Evolutionary conservation across 2,797 vertebrate genomes (phyloP).

Genomic region (Malurus splendens): DNA sequence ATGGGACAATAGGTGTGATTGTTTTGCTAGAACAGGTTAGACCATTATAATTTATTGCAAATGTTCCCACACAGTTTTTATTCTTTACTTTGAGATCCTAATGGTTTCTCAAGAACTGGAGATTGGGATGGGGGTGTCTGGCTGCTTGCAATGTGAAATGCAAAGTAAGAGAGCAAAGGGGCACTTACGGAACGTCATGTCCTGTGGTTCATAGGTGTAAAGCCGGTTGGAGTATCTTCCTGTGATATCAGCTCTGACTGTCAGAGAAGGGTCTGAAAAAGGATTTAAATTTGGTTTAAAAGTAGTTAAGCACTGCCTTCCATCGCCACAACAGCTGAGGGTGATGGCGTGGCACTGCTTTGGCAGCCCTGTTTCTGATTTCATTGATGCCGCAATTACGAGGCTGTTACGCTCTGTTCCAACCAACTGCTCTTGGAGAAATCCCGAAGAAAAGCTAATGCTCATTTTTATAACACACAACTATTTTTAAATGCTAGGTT

Average conservation of each 20-base stretch:
- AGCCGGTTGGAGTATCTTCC: conserved; percentile 72
- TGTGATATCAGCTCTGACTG: conserved; percentile 72
- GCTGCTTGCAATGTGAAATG: background rate
- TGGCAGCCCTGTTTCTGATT: background rate
- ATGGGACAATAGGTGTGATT: background rate
- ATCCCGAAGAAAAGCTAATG: background rate
- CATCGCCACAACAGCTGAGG: background rate
- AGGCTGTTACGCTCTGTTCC: background rate
- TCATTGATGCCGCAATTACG: rapidly evolving
- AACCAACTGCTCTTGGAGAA: background rate
- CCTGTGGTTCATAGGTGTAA: conserved; percentile 71
- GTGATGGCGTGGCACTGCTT: rapidly evolving
- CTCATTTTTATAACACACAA: background rate
- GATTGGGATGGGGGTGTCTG: background rate
- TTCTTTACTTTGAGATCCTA: background rate
- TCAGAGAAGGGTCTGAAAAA: conserved; percentile 73
- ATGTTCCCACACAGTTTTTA: background rate
- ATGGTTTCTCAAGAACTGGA: background rate
- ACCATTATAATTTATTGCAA: background rate
- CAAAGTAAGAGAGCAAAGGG: background rate
- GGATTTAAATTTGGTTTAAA: background rate
- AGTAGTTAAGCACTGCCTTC: background rate
- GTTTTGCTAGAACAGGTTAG: background rate
- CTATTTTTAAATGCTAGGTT: background rate
- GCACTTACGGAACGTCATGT: conserved; percentile 66